A percentile compares a stretch with the other conserved stretches of the same genome.
These are phyloP conservation scores for Oscheius myriophilus DNA, from an alignment of 2,888 invertebrate species.

Conservation along the genomic window DNA sequence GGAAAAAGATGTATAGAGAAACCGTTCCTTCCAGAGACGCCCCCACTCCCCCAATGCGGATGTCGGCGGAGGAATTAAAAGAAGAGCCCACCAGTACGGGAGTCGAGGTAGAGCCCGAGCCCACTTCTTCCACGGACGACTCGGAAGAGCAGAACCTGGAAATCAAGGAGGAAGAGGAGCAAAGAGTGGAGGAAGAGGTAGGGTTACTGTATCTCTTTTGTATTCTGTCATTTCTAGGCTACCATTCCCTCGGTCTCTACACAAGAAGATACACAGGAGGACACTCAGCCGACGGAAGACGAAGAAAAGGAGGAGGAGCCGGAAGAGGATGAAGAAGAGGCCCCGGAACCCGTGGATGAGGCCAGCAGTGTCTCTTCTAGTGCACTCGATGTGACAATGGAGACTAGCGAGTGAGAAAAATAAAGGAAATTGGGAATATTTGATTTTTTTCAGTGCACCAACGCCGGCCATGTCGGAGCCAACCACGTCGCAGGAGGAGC, in stretches of 20 bases:
- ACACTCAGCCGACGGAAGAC: background rate
- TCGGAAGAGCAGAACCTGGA: constrained; percentile 14
- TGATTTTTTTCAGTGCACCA: background rate
- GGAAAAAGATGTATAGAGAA: background rate
- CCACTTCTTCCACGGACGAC: constrained; percentile 4
- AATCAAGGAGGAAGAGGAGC: constrained; percentile 1
- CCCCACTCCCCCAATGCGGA: constrained; percentile 22
- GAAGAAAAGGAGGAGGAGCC: constrained; percentile 29
- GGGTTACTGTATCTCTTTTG: background rate
- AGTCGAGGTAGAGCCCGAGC: background rate
- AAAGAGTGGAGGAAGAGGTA: constrained; percentile 14
- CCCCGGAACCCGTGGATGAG: constrained; percentile 12
- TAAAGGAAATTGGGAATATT: too few species aligned
- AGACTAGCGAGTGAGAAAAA: constrained; percentile 1
- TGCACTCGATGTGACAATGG: background rate
- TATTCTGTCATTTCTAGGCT: background rate
- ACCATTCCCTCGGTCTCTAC: background rate
- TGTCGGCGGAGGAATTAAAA: background rate
- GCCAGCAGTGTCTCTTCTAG: constrained; percentile 1
- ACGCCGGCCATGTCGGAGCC: constrained; percentile 1
- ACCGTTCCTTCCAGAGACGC: constrained; percentile 5
- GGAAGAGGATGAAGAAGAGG: constrained; percentile 23
- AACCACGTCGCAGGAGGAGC: constrained; percentile 8
- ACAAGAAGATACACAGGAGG: constrained; percentile 8
- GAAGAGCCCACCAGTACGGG: background rate